phyloP scores from a whole-genome alignment of 53 echinoderm and acorn worm species.

The Hippasteria phrygiana region DNA sequence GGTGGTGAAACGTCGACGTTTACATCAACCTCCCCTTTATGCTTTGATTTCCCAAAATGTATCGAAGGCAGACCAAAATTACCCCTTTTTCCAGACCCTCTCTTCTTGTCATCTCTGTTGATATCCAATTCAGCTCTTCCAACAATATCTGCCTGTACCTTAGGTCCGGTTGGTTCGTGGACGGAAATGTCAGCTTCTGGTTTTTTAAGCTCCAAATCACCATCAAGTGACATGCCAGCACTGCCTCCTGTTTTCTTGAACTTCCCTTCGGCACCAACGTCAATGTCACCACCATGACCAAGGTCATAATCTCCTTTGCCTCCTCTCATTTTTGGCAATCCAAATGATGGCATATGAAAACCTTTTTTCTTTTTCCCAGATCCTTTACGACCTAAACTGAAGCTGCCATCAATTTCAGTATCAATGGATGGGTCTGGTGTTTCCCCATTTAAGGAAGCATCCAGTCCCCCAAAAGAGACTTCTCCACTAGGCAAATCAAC shows the following conservation, averaged over 20 bases:
- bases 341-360: conserved; percentile 59
- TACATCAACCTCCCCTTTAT: conserved; percentile 57
- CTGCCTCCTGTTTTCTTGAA: conserved; percentile 71
- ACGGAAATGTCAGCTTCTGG: conserved; percentile 68
- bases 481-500: conserved; percentile 29
- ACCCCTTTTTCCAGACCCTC: conserved; percentile 33
- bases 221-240: conserved; percentile 61
- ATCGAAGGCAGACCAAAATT: conserved; percentile 49
- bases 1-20: conserved; percentile 56
- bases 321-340: conserved; percentile 57
- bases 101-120: conserved; percentile 29
- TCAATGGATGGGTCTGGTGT: conserved; percentile 12
- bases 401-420: conserved; percentile 57
- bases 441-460: conserved; percentile 44
- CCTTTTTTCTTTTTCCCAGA: conserved; percentile 60
- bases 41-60: conserved; percentile 57
- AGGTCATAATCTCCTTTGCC: conserved; percentile 56
- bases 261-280: conserved; percentile 67
- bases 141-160: conserved; percentile 33
- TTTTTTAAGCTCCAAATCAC: conserved; percentile 46
- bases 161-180: conserved; percentile 40
- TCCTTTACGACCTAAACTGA: conserved; percentile 28
- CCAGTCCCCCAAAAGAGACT: conserved; percentile 48
- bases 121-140: conserved; percentile 36
- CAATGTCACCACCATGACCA: conserved; percentile 49